Evolutionary conservation across 2,797 vertebrate species (phyloP), one percentile per base, ranked within the genome.

Genomic region (Hydrophis major): DNA sequence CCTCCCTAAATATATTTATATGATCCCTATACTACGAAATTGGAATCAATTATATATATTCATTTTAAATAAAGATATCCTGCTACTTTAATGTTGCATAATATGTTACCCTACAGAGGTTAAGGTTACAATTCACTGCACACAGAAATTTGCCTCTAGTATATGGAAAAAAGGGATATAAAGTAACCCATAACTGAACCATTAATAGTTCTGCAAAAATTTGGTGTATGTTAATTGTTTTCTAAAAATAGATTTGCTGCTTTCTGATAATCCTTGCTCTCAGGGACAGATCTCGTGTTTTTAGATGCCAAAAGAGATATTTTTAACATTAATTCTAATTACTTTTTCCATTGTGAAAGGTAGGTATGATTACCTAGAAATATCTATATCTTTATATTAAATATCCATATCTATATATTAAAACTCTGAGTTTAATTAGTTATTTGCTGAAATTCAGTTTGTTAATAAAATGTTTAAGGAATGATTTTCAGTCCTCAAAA

Each of bases 181-280:
- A 50, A 88, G 86, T 89, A 92, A 89, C 53, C 53, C 37, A 69
- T 92, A 87, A 94, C 59, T 78, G 89, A 89, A 16, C 28, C 93
- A 92, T 94, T 92, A 89, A 91, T 94, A 94, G 53, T 91, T 66
- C 83, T 91, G 90, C 57, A 20, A 22, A 88, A 92, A 91, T 92
- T 57, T 90, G 66, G 86, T 88, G 92, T 86, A 92, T 57, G 91
- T 91, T 91, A 90, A 90, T 92, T 86, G 93, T 90, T 92, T 94
- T 90, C 93, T 92, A 94, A 92, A 94, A 94, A 91, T 92, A 94
- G 66, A 11, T 28, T 57, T 28, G 28, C 27, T 88, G 63, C 74
- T 91, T 92, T 66, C 57, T 92, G 86, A 66, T 47, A 86, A 88
- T 53, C 0, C 1, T 86, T 74, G 55, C 18, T 94, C 87, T 94